phyloP scores from a whole-genome alignment of 2,113 vertebrate species.

The Pomatorhinus ruficollis region DNA sequence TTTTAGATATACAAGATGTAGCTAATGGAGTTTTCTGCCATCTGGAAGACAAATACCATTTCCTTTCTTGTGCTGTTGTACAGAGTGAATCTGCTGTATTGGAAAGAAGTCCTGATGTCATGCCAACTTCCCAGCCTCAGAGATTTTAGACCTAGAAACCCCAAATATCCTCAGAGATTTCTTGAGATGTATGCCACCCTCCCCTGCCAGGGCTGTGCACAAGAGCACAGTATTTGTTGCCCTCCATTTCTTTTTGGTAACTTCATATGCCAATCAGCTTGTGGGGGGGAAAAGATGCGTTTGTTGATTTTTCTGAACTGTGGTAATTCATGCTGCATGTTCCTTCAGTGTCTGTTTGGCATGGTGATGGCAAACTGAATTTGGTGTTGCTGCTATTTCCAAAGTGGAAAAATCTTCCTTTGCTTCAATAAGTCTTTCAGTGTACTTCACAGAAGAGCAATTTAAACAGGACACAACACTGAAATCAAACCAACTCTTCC shows the following conservation, averaged over 20 bases:
- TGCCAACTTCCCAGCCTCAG: not conserved
- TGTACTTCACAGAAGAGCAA: not conserved
- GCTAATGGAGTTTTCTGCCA: not conserved
- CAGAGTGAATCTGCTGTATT: not conserved
- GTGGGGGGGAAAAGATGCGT: rapidly evolving
- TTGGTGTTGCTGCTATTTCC: not conserved
- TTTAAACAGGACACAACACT: not conserved
- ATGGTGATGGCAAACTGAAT: not conserved
- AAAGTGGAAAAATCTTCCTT: not conserved
- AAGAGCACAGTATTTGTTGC: not conserved
- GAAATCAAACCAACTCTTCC: not conserved
- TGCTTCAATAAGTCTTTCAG: not conserved
- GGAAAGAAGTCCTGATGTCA: not conserved
- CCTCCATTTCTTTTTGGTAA: not conserved
- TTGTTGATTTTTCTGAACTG: not conserved
- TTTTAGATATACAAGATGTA: not conserved
- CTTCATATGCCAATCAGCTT: not conserved
- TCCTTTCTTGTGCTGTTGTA: not conserved
- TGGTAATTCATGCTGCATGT: not conserved
- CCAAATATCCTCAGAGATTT: not conserved
- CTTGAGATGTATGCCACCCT: not conserved
- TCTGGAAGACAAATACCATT: not conserved
- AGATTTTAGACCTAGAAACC: not conserved
- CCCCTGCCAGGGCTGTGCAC: not conserved
- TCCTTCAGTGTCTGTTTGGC: not conserved